phyloP scores from a whole-genome alignment of 2,797 vertebrate genomes.

The Mormyrops attenuatus region DNA sequence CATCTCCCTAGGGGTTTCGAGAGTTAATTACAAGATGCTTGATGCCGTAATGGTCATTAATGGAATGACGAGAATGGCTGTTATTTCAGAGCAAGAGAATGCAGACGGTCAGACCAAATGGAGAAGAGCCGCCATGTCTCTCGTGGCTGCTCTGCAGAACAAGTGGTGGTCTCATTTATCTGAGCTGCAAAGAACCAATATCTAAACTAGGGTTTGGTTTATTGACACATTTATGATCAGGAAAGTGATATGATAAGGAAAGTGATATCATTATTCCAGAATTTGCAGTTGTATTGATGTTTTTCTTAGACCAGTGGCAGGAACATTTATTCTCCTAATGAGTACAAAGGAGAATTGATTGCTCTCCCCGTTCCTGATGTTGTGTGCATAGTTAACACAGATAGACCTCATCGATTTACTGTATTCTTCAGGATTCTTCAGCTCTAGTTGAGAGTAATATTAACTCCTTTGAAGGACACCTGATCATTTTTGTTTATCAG shows the following conservation, averaged over 20 bases:
- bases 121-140: background rate
- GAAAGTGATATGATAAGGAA: background rate
- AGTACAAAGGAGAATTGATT: background rate
- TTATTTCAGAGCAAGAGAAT: background rate
- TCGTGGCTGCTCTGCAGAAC: background rate
- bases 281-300: background rate
- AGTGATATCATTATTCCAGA: background rate
- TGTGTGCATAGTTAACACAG: background rate
- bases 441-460: background rate
- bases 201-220: background rate
- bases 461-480: background rate
- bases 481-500: background rate
- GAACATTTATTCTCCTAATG: background rate
- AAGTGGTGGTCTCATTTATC: background rate
- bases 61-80: background rate
- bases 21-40: background rate
- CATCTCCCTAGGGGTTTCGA: background rate
- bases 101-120: background rate
- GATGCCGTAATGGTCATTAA: background rate
- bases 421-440: background rate
- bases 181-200: background rate
- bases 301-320: background rate
- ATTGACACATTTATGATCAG: background rate
- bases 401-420: background rate
- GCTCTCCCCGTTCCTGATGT: background rate